A percentile compares a stretch with the other conserved stretches of the same genome.
These are phyloP conservation scores for Falco naumanni DNA, from an alignment of 2,797 vertebrate species.

Conservation along the genomic window DNA sequence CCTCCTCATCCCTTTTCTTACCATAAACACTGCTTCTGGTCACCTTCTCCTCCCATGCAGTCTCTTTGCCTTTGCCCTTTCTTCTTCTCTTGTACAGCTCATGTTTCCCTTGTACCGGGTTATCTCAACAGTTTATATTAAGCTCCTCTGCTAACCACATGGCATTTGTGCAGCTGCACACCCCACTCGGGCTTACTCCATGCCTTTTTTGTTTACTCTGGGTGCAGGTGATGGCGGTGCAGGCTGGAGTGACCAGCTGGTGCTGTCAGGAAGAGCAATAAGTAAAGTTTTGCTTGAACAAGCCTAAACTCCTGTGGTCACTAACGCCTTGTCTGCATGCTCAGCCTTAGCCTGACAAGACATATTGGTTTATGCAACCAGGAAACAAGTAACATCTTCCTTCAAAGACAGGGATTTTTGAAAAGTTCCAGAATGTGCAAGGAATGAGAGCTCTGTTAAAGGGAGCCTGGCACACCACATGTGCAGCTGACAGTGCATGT, in stretches of 20 bases:
- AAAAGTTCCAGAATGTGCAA: background rate
- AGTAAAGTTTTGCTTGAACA: background rate
- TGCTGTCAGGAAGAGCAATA: background rate
- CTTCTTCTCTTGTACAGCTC: background rate
- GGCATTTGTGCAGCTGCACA: conserved; percentile 7
- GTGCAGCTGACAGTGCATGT: accelerated
- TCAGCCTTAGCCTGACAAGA: background rate
- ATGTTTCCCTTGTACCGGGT: background rate
- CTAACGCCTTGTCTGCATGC: background rate
- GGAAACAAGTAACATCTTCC: background rate
- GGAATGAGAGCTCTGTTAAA: background rate
- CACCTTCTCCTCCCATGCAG: background rate
- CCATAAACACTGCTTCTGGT: background rate
- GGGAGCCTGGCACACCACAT: background rate
- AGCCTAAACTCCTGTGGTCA: background rate
- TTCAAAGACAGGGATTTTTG: background rate
- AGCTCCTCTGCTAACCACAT: background rate
- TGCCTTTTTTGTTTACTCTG: background rate
- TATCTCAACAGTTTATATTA: conserved; percentile 26
- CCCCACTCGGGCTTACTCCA: background rate
- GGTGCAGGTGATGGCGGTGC: background rate
- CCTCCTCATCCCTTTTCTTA: background rate
- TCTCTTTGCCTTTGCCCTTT: background rate
- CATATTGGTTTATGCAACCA: background rate
- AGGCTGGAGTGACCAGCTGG: background rate